Evolutionary conservation across 2,113 vertebrate species (phyloP).

Genomic region (Taxidea taxus): DNA sequence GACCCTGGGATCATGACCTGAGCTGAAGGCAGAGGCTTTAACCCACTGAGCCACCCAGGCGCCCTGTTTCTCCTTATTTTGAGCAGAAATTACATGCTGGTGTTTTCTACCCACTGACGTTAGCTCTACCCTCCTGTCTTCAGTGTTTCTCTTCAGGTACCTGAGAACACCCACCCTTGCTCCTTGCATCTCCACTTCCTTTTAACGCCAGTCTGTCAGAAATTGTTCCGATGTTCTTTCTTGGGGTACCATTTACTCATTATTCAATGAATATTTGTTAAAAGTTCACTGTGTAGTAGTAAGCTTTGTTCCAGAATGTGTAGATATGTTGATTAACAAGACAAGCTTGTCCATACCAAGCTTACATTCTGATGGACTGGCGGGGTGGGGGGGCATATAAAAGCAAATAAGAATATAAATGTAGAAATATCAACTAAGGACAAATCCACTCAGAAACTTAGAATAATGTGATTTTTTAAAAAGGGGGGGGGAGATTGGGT

Average conservation of each 20-base stretch:
- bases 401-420: not conserved
- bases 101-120: not conserved
- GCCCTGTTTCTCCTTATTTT: not conserved
- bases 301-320: not conserved
- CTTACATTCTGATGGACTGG: not conserved
- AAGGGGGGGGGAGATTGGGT: not conserved
- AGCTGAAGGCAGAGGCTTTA: too few relatives aligned
- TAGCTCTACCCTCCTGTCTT: not conserved
- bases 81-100: not conserved
- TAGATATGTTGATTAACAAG: not conserved
- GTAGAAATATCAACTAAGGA: not conserved
- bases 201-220: not conserved
- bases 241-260: not conserved
- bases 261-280: not conserved
- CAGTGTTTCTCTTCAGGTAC: not conserved
- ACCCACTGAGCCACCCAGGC: too few relatives aligned
- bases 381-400: not conserved
- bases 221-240: not conserved
- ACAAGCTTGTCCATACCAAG: not conserved
- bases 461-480: not conserved
- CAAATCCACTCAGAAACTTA: not conserved
- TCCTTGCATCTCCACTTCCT: not conserved
- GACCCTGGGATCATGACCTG: too few relatives aligned
- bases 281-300: not conserved
- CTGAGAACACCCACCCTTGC: not conserved